A percentile compares a stretch with the other conserved stretches of the same genome.
Evolutionary conservation across 2,888 invertebrate genomes (phyloP).

Genomic region (Hecatera dysodea): DNA sequence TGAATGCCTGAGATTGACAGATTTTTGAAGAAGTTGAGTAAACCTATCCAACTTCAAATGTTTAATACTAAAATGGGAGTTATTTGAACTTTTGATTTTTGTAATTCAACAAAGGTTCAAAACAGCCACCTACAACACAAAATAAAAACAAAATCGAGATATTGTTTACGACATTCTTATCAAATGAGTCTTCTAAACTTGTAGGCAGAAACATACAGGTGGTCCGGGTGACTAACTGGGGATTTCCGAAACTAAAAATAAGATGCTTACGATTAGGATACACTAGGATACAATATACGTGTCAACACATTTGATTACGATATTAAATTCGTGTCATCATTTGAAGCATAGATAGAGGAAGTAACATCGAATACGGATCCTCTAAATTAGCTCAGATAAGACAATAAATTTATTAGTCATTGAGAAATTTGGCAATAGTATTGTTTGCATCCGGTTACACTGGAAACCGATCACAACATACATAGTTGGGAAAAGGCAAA

Average conservation of each 20-base stretch:
- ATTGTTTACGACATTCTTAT: slow-evolving; percentile 13
- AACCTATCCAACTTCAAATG: no score
- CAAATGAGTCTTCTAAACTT: slow-evolving; percentile 6
- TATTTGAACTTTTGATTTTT: not conserved
- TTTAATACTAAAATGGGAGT: not conserved
- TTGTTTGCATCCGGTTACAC: not conserved
- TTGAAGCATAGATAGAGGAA: slow-evolving; percentile 5
- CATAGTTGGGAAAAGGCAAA: not conserved
- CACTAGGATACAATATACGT: slow-evolving; percentile 19
- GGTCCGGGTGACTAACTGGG: slow-evolving; percentile 53
- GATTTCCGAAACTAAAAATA: slow-evolving; percentile 47
- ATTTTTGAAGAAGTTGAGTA: no score
- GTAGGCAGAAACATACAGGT: slow-evolving; percentile 33
- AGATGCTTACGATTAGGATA: slow-evolving; percentile 23
- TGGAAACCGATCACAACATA: not conserved
- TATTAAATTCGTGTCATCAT: not conserved
- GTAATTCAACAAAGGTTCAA: not conserved
- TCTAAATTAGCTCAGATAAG: slow-evolving; percentile 11
- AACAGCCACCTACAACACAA: slow-evolving; percentile 2
- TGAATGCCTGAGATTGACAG: no score
- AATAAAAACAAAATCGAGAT: slow-evolving; percentile 16
- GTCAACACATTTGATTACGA: slow-evolving; percentile 11
- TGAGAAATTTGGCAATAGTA: not conserved
- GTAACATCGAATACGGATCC: slow-evolving; percentile 16
- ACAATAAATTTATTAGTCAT: not conserved